These are phyloP conservation scores for Tarsius wallacei DNA, from an alignment of 2,797 vertebrate genomes.

Conservation along the genomic window DNA sequence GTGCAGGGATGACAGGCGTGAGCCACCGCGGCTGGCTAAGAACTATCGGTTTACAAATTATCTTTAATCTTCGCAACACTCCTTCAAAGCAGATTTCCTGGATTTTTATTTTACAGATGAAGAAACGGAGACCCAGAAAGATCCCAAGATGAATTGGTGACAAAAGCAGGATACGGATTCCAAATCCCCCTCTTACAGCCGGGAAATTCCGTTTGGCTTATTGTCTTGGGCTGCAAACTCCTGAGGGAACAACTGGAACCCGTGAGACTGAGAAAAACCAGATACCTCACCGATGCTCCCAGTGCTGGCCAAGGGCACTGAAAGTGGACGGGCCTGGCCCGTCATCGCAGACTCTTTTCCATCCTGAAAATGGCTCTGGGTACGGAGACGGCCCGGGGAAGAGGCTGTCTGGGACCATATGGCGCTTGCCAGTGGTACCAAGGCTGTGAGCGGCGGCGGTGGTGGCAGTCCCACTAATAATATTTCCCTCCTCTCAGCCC, in stretches of 20 bases:
- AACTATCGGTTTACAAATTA: neutral
- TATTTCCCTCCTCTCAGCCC: neutral
- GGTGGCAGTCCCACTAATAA: neutral
- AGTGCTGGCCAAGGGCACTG: accelerated
- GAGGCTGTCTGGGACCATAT: neutral
- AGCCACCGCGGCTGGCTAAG: neutral
- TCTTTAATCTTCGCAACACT: neutral
- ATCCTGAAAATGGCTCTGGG: neutral
- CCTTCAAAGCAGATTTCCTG: neutral
- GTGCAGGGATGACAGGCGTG: no score
- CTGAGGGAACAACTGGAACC: neutral
- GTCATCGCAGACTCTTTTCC: accelerated
- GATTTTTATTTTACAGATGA: neutral
- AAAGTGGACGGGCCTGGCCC: neutral
- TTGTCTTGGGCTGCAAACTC: neutral
- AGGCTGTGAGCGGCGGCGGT: neutral
- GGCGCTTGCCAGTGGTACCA: neutral
- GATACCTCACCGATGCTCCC: neutral
- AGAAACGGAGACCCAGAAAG: neutral
- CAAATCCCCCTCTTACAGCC: neutral
- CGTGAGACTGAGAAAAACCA: constrained; percentile 47
- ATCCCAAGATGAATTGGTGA: neutral
- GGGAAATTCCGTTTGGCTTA: neutral
- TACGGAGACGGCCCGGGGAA: neutral
- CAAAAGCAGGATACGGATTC: neutral